A percentile compares a stretch with the other conserved stretches of the same genome.
phyloP scores from a whole-genome alignment of 2,888 invertebrate species.

The Odontocerum albicorne region DNA sequence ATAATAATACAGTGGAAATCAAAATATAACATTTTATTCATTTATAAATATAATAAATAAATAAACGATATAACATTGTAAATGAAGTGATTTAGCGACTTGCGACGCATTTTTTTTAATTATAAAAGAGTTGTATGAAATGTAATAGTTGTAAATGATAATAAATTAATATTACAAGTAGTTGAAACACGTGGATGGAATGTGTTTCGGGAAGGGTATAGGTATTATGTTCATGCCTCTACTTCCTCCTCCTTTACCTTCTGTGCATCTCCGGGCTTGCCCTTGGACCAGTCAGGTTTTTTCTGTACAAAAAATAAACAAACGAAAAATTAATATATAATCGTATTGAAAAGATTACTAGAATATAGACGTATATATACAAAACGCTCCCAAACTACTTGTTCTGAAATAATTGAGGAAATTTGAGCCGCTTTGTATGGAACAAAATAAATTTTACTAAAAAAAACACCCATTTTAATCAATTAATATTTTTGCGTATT shows the following conservation, averaged over 20 bases:
- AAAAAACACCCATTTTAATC: no score
- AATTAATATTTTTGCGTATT: no score
- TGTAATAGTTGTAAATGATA: constrained; percentile 23
- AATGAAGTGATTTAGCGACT: constrained; percentile 8
- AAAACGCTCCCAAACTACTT: no score
- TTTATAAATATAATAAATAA: constrained; percentile 33
- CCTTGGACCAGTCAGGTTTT: constrained; percentile 94
- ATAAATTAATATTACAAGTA: constrained; percentile 15
- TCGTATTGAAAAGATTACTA: constrained; percentile 3
- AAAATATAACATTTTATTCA: constrained; percentile 32
- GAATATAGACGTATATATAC: no score
- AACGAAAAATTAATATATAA: constrained; percentile 39
- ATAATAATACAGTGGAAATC: constrained; percentile 28
- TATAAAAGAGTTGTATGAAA: constrained; percentile 24
- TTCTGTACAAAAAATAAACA: no score
- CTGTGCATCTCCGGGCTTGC: constrained; percentile 84
- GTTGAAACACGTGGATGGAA: constrained; percentile 46
- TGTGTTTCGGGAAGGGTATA: constrained; percentile 36
- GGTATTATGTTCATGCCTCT: constrained; percentile 71
- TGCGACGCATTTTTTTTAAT: constrained; percentile 15
- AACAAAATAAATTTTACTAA: no score
- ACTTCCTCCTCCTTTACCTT: constrained; percentile 81
- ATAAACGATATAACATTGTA: constrained; percentile 17
- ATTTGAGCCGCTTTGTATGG: no score
- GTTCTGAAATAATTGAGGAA: no score